Conservation (phyloP, 2,797 vertebrate genomes). For the Zalophus californianus region DNA sequence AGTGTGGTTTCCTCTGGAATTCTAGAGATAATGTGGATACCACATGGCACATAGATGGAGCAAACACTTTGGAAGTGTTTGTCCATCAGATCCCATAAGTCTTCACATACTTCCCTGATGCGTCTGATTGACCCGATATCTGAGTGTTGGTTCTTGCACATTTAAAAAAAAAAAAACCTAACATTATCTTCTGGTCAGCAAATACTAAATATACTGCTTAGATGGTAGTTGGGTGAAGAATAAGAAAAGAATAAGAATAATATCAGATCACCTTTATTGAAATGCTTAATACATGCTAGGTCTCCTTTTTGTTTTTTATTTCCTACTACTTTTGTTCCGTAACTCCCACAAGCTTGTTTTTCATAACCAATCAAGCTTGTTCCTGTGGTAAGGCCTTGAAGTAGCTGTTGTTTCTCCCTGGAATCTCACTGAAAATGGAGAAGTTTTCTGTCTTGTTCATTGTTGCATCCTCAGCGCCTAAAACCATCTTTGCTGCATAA, state of each 20-base stretch:
- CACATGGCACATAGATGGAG: background rate
- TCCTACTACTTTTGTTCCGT: background rate
- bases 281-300: background rate
- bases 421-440: background rate
- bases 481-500: background rate
- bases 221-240: background rate
- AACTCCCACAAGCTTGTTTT: background rate
- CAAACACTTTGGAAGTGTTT: background rate
- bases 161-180: background rate
- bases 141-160: background rate
- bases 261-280: background rate
- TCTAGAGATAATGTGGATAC: background rate
- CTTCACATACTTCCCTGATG: background rate
- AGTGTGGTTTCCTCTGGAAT: background rate
- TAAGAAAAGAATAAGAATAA: background rate
- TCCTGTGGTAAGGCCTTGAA: background rate
- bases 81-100: background rate
- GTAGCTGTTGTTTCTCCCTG: background rate
- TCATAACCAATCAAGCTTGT: background rate
- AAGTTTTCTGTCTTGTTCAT: background rate
- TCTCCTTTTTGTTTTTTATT: background rate
- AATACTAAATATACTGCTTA: constrained; percentile 32
- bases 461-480: background rate
- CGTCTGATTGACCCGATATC: background rate
- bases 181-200: background rate